Evolutionary conservation across 2,797 vertebrate species (phyloP).

Genomic region (Astyanax mexicanus): DNA sequence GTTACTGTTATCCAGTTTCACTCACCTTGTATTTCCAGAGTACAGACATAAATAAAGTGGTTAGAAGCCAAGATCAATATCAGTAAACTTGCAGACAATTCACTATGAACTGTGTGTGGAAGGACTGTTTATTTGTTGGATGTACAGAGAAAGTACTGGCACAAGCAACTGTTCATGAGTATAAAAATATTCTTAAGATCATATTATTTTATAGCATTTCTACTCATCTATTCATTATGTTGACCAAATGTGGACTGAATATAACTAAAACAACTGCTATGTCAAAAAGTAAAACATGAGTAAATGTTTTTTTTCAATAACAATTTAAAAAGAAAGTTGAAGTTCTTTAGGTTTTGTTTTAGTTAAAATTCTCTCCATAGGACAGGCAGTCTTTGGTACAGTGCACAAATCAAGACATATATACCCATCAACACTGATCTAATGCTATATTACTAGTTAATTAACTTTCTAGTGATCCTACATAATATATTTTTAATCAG

Average conservation of each 20-base stretch:
- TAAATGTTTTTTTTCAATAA: no score
- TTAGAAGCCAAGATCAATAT: not conserved
- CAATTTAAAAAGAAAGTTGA: not conserved
- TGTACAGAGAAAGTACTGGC: no score
- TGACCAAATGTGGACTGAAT: no score
- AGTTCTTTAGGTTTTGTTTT: not conserved
- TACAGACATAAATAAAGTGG: not conserved
- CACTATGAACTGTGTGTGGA: not conserved
- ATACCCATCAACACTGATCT: not conserved
- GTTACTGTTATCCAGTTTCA: no score
- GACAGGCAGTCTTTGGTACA: not conserved
- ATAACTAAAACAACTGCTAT: no score
- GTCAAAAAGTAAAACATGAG: no score
- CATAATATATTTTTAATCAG: not conserved
- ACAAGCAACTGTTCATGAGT: no score
- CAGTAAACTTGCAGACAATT: not conserved
- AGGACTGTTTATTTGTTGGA: not conserved
- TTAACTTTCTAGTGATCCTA: not conserved
- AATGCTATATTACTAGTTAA: not conserved
- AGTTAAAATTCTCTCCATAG: not conserved
- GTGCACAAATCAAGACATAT: no score
- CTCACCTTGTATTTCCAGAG: not conserved
- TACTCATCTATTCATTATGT: no score
- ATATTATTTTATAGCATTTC: no score
- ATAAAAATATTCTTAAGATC: no score